These are phyloP conservation scores for Protomyctophum bolini DNA, from an alignment of 2,113 vertebrate genomes.

Conservation along the genomic window DNA sequence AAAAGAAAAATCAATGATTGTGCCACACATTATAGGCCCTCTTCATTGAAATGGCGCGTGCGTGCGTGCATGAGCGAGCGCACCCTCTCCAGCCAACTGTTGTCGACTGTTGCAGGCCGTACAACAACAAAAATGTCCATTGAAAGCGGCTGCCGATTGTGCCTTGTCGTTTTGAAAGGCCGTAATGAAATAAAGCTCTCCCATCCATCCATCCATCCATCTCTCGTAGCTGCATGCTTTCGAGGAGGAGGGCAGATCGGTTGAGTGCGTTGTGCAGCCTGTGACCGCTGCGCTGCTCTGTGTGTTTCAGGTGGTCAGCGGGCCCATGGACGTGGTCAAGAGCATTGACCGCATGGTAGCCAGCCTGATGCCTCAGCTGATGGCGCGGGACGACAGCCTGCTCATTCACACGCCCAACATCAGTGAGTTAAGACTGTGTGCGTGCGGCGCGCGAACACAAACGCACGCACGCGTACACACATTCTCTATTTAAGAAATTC, in stretches of 20 bases:
- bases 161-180: slow-evolving; percentile 29
- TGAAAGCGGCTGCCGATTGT: slow-evolving; percentile 23
- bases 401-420: slow-evolving; percentile 76
- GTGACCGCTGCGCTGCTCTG: not conserved
- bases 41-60: slow-evolving; percentile 15
- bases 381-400: slow-evolving; percentile 63
- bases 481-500: not conserved
- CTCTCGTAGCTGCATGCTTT: no score
- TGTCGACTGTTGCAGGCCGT: not conserved
- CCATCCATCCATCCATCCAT: no score
- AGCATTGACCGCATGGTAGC: slow-evolving; percentile 82
- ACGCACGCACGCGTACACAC: slow-evolving; percentile 1
- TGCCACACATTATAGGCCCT: slow-evolving; percentile 23
- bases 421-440: slow-evolving; percentile 73
- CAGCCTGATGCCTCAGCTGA: slow-evolving; percentile 77
- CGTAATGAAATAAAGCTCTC: slow-evolving; percentile 43
- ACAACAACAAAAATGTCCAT: not conserved
- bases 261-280: not conserved
- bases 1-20: slow-evolving; percentile 17
- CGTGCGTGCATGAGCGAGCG: not conserved
- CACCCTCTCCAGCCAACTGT: slow-evolving; percentile 17
- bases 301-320: slow-evolving; percentile 80
- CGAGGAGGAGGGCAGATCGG: not conserved
- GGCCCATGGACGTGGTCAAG: slow-evolving; percentile 86
- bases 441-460: not conserved